Conservation (phyloP, 2,797 vertebrate species). For the Paedocypris micromegethes region DNA sequence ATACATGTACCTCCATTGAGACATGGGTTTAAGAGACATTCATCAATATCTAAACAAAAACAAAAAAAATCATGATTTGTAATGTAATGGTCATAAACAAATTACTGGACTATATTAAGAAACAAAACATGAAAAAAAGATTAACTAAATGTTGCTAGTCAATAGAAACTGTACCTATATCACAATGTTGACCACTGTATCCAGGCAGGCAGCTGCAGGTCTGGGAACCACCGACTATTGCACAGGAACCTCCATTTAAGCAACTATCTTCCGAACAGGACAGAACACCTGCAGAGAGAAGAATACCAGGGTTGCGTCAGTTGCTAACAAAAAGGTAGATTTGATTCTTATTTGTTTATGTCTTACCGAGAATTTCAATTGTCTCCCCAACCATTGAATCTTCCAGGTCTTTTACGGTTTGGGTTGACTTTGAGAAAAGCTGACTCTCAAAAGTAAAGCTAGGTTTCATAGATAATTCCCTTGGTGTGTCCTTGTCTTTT, state of each 20-base stretch:
- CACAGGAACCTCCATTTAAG: conserved; percentile 86
- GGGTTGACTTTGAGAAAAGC: conserved; percentile 29
- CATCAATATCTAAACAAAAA: conserved; percentile 79
- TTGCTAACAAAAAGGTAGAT: background rate
- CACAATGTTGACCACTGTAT: conserved; percentile 84
- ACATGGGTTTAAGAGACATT: conserved; percentile 93
- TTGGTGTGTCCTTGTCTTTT: background rate
- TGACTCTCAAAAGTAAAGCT: background rate
- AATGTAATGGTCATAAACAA: background rate
- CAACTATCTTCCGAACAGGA: conserved; percentile 79
- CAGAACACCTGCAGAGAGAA: conserved; percentile 68
- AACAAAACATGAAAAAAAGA: background rate
- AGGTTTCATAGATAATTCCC: background rate
- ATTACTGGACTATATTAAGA: background rate
- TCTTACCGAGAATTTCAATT: conserved; percentile 67
- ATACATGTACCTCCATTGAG: conserved; percentile 91
- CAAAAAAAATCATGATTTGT: no score
- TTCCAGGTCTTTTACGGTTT: conserved; percentile 39
- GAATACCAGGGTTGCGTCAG: no score
- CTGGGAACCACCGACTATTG: conserved; percentile 67
- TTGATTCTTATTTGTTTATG: background rate
- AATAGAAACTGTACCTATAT: conserved; percentile 72
- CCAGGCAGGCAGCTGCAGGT: conserved; percentile 86
- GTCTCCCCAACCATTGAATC: conserved; percentile 59
- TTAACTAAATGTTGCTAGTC: background rate